Conservation (phyloP, 2,797 vertebrate genomes). For the Scyliorhinus canicula region DNA sequence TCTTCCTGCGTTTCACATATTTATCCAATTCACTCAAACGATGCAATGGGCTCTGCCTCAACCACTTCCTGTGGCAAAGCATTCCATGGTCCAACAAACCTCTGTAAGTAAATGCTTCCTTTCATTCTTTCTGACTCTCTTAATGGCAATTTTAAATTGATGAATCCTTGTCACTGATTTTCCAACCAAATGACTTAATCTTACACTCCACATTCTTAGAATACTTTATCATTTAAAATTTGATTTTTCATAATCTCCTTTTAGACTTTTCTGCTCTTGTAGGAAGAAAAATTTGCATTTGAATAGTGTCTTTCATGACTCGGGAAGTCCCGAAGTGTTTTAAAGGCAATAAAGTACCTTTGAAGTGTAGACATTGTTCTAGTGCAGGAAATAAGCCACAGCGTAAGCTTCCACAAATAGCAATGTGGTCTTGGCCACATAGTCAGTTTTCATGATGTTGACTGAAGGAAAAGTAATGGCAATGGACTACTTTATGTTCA, state of each 20-base stretch:
- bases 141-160: not conserved
- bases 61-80: not conserved
- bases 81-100: not conserved
- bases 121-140: not conserved
- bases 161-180: not conserved
- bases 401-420: not conserved
- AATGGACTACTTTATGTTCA: not conserved
- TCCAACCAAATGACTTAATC: not conserved
- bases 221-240: not conserved
- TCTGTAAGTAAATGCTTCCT: not conserved
- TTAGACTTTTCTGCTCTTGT: not conserved
- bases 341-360: not conserved
- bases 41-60: not conserved
- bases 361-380: not conserved
- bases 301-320: not conserved
- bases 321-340: not conserved
- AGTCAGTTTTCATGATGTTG: not conserved
- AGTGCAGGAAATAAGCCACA: not conserved
- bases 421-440: not conserved
- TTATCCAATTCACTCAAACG: conserved; percentile 13
- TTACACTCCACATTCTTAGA: not conserved
- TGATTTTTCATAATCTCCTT: not conserved
- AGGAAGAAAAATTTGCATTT: not conserved
- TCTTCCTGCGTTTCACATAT: not conserved
- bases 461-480: not conserved